A percentile compares a stretch with the other conserved stretches of the same genome.
Conservation (phyloP, 2,888 invertebrate genomes). For the Trachelus troglodyta region DNA sequence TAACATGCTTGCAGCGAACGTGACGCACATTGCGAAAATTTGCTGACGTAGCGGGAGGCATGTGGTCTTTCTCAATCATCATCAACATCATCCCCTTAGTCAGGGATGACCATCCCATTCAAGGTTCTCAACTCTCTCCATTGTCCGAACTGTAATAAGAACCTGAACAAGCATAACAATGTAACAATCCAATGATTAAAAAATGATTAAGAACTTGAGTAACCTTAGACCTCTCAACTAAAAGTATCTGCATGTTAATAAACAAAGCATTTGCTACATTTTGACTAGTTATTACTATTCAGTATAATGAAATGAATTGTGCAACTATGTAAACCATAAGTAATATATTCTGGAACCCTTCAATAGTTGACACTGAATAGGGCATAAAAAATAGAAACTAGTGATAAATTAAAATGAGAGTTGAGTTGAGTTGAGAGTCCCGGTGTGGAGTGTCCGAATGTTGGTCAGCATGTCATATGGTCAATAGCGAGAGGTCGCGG, state of each 20-base stretch:
- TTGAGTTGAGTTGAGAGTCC: not conserved
- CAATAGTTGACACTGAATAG: not conserved
- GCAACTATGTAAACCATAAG: not conserved
- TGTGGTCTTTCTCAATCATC: constrained; percentile 22
- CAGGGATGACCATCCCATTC: constrained; percentile 17
- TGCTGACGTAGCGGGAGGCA: constrained; percentile 1
- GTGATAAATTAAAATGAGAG: not conserved
- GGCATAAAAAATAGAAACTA: not conserved
- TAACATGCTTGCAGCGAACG: constrained; percentile 8
- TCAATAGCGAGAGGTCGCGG: constrained; percentile 59
- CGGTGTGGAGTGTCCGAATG: constrained; percentile 45
- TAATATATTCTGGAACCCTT: not conserved
- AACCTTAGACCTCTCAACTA: not conserved
- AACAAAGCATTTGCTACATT: not conserved
- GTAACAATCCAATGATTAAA: not conserved
- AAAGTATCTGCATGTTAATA: not conserved
- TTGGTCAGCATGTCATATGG: constrained; percentile 67
- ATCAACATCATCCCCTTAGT: constrained; percentile 5
- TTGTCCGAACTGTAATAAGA: not conserved
- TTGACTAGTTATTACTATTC: not conserved
- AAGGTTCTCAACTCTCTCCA: not conserved
- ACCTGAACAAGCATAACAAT: not conserved
- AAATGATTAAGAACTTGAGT: not conserved
- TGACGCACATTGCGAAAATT: constrained; percentile 21
- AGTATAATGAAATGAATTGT: not conserved